Conservation (phyloP, 2,888 invertebrate species). For the Lumbricus terrestris region DNA sequence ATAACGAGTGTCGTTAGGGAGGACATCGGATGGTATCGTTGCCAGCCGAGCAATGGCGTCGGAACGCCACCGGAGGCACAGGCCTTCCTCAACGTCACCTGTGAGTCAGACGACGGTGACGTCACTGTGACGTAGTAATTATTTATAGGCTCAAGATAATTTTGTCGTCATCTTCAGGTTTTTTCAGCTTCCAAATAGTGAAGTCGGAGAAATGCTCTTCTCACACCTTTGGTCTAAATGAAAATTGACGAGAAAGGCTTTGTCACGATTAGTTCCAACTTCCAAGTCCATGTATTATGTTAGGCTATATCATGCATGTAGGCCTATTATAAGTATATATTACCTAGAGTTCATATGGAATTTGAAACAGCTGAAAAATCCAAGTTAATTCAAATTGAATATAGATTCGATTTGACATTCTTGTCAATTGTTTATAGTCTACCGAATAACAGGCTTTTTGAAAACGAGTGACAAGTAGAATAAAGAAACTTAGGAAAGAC, state of each 20-base stretch:
- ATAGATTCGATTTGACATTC: background rate
- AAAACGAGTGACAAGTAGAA: background rate
- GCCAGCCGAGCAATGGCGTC: slow-evolving; percentile 94
- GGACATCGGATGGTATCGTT: slow-evolving; percentile 90
- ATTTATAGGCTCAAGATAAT: background rate
- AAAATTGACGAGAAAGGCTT: too few species aligned
- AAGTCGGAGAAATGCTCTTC: background rate
- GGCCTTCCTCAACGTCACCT: slow-evolving; percentile 93
- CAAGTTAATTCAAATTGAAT: background rate
- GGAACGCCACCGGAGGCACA: slow-evolving; percentile 92
- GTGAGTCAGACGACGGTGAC: slow-evolving; percentile 66
- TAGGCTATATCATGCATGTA: background rate
- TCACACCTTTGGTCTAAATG: too few species aligned
- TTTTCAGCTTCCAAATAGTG: background rate
- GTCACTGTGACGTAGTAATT: background rate
- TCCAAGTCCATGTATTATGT: background rate
- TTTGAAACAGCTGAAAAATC: too few species aligned
- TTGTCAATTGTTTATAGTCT: background rate
- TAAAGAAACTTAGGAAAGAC: background rate
- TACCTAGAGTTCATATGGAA: too few species aligned
- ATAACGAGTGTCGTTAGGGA: slow-evolving; percentile 91
- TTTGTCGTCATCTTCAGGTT: background rate
- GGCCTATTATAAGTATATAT: too few species aligned
- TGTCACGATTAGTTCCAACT: background rate
- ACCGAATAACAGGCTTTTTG: background rate